Base-by-base conservation (phyloP, 35 echinoderm and acorn worm species). In the Apostichopus parvimensis region DNA sequence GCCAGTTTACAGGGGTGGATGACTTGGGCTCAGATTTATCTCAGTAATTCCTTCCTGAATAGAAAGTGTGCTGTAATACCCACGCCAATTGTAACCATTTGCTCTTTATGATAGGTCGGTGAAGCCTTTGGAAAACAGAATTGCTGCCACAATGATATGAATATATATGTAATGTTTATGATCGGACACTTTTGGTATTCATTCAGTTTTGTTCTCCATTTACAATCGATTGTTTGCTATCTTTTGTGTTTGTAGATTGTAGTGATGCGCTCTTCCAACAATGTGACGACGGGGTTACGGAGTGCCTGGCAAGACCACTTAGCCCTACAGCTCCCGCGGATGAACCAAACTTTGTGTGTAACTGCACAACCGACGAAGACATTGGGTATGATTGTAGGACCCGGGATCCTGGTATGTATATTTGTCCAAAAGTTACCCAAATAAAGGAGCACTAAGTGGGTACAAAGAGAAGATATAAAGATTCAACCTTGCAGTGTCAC, bases 61-160 rank as follows among this genome's bases (percentile, higher is more conserved):
- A 7, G 87, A 77, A 77, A 77, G 64, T 45, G n/a, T 73, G 53
- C 73, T 90, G 17, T 77, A 45, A 45, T 77, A 54, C 73, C 53
- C 26, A 90, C 13, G 87, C 76, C 87, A 53, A 90, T 90, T 53
- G 87, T 77, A 26, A 90, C 87, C 73, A 75, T 90, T 22, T 77
- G 24, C 87, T 90, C 87, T 76, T 73, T 73, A 7, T 76, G 55
- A 90, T 60, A 8, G 87, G 87, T 10, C 75, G 87, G 66, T 90
- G 87, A 54, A 90, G 55, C 34, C 68, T 90, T 65, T 90, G 87
- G 71, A 90, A 90, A 6, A 90, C 87, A 90, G 76, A 57, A 90
- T 76, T 90, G 54, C 20, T 90, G 87, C 87, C 87, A 90, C 34
- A 90, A 14, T 7, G 45, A 15, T 52, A 90, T 45, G 34, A 45